Base-by-base conservation (phyloP, 2,888 invertebrate species). In the Pogonocherus hispidulus region DNA sequence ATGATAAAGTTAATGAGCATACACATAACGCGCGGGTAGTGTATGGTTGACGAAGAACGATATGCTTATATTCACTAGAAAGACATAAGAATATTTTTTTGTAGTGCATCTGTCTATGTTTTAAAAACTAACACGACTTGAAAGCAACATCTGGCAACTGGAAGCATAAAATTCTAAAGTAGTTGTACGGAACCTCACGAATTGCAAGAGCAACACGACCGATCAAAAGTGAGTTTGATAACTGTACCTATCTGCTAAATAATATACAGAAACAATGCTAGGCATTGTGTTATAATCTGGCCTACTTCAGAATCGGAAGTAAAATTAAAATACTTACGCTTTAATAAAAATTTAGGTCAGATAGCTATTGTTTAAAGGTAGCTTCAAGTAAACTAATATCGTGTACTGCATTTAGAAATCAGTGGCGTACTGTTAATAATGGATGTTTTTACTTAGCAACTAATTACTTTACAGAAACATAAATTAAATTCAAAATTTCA, bases 191-290 rank as follows among this genome's bases (percentile, higher is more conserved):
- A 9, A 19, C 18, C 16, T 6, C 23, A 23, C 19, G 9, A 52
- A 27, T 52, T 49, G 4, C 27, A 6, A 27, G 32, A 9, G 11
- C 32, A 11, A 41, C 37, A 35, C 37, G 19, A 52, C 41, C 57
- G 63, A 52, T 64, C 66, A 71, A 71, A 67, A 71, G 67, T 66
- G 65, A 71, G 64, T 67, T 63, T 67, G 59, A 55, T 69, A 69
- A 65, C 62, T 62, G 57, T 46, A 56, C 41, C n/a, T 37, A 11
- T 14, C 5, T 14, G 41, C 6, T 41, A n/a, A 14, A n/a, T 11
- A 23, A 16, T 18, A 51, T 49, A 19, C 54, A 55, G 57, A 59
- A 65, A 62, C 54, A 71, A 55, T 35, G 57, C 32, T 54, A 51
- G 57, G 66, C 71, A 68, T 71, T 68, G 68, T 71, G 64, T 54